A percentile compares a stretch with the other conserved stretches of the same genome.
These are phyloP conservation scores for Dromas ardeola DNA, from an alignment of 2,113 vertebrate species.

Conservation along the genomic window DNA sequence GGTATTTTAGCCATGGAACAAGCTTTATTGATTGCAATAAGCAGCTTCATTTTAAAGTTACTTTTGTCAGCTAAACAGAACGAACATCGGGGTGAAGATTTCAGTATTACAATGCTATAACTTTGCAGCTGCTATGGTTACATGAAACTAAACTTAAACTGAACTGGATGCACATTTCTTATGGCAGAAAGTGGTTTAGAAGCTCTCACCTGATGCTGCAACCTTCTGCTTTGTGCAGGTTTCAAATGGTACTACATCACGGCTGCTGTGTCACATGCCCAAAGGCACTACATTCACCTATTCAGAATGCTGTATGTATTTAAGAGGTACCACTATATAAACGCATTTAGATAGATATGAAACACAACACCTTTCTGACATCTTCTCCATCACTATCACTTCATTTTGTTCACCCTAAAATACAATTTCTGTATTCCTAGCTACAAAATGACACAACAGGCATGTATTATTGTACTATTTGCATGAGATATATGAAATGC, in stretches of 20 bases:
- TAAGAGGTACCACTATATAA: background rate
- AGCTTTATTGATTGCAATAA: background rate
- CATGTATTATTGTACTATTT: background rate
- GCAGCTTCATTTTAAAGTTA: background rate
- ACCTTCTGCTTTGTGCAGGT: background rate
- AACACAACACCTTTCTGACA: background rate
- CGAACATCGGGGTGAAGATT: background rate
- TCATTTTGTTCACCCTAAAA: background rate
- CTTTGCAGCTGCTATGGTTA: background rate
- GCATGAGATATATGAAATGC: background rate
- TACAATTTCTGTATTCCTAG: background rate
- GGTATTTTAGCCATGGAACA: background rate
- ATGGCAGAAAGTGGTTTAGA: background rate
- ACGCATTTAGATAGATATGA: rapidly evolving
- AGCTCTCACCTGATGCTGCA: background rate
- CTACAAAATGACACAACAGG: background rate
- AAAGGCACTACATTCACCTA: background rate
- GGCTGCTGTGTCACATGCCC: background rate
- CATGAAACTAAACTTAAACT: background rate
- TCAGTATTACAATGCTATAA: background rate
- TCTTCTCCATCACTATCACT: background rate
- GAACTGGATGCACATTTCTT: background rate
- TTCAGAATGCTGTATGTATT: background rate
- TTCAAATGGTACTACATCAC: background rate
- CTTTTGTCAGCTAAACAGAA: background rate